Percentiles rank a stretch among this genome's conserved stretches.
Evolutionary conservation across 2,113 vertebrate species (phyloP).

Genomic region (Callipepla californica): DNA sequence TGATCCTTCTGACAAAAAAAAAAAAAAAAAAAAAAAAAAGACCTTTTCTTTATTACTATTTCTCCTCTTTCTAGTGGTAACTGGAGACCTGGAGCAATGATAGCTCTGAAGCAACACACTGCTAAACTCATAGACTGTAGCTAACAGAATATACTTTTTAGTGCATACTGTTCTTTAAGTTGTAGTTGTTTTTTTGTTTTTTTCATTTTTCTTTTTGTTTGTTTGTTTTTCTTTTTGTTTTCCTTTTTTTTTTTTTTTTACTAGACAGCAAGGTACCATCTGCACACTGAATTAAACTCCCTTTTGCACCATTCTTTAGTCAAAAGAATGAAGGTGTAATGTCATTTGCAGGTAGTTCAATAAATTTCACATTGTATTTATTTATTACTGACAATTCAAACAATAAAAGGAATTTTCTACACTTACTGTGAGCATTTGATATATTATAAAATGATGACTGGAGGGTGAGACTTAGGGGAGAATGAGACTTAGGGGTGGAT

Average conservation of each 20-base stretch:
- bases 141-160: neutral
- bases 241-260: neutral
- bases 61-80: neutral
- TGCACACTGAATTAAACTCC: neutral
- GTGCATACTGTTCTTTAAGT: neutral
- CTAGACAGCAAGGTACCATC: neutral
- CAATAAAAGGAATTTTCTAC: neutral
- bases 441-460: neutral
- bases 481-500: neutral
- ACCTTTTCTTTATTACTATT: neutral
- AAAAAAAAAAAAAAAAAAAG: neutral
- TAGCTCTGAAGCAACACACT: neutral
- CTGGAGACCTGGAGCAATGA: neutral
- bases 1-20: neutral
- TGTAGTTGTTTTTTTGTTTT: neutral
- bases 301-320: neutral
- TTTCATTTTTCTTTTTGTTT: too few relatives aligned
- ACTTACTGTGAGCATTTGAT: neutral
- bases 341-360: neutral
- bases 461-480: neutral
- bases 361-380: neutral
- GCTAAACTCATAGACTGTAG: neutral
- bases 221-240: neutral
- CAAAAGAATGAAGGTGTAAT: neutral
- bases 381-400: neutral